phyloP scores from a whole-genome alignment of 2,888 invertebrate genomes.

The Polyommatus iphigenia region DNA sequence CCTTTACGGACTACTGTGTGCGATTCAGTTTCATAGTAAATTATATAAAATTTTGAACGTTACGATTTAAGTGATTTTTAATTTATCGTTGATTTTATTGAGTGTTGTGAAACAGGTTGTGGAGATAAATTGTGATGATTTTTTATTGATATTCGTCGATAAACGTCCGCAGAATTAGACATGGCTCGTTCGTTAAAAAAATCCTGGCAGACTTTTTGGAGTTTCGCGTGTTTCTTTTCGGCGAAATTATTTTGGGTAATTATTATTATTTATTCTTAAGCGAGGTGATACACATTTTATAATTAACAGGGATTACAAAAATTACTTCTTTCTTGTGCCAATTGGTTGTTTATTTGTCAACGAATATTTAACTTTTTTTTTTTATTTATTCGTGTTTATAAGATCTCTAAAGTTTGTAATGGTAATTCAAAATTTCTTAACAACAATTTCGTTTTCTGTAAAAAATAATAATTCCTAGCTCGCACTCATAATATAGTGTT shows the following conservation, averaged over 20 bases:
- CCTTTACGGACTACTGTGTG: constrained; percentile 5
- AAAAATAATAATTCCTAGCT: too few relatives aligned
- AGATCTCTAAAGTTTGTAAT: background rate
- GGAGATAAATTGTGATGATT: background rate
- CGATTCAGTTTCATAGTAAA: background rate
- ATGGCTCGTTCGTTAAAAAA: constrained; percentile 59
- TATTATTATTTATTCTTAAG: background rate
- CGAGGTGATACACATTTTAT: background rate
- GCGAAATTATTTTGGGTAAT: constrained; percentile 72
- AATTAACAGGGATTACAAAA: too few relatives aligned
- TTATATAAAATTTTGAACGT: background rate
- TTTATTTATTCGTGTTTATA: background rate
- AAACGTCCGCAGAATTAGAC: background rate
- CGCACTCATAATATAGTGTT: too few relatives aligned
- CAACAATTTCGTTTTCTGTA: background rate
- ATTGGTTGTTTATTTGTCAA: background rate
- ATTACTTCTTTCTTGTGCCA: background rate
- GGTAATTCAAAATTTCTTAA: background rate
- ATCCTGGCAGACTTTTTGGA: constrained; percentile 61
- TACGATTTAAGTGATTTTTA: background rate
- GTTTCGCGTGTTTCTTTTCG: constrained; percentile 67
- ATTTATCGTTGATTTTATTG: background rate
- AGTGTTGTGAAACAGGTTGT: constrained; percentile 5
- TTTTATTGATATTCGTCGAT: background rate
- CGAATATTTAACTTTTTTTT: background rate